Base-by-base conservation (phyloP, 2,888 invertebrate genomes). In the Abrostola triplasia region DNA sequence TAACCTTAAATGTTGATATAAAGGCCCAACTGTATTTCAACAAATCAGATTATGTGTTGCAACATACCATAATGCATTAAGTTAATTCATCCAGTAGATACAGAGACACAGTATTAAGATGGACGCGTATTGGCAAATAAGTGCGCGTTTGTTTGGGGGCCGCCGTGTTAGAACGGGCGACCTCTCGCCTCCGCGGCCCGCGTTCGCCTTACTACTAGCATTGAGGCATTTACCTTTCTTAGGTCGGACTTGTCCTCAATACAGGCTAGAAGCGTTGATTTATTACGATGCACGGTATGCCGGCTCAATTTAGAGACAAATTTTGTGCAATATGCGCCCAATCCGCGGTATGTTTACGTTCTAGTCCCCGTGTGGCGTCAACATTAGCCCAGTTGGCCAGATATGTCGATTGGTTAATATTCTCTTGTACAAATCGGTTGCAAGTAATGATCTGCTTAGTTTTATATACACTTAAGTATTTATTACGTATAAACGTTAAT, bases 151-250 rank as follows among this genome's bases (percentile, higher is more conserved):
- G 88, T 89, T 92, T 92, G 86, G 90, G 89, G 92, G 92, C 86
- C 90, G 85, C 85, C 88, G 84, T 83, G 87, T 88, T 91, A 90
- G 92, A 92, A 88, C 86, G 92, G 90, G 81, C 90, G 92, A 92
- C 92, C 93, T 93, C 93, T 89, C 89, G 91, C 87, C 88, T 88
- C 84, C 86, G 84, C 83, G 67, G 66, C 79, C 79, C 75, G 80
- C 86, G 84, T 84, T 86, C 86, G 84, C 82, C 80, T 76, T 84
- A 84, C 88, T 88, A 90, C 88, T 88, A 91, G 88, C 92, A 92
- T 92, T 92, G 91, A 92, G 85, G 92, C 89, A 91, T 92, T 92
- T 93, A 92, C 93, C 93, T 93, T 93, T 93, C 93, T 91, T 92
- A 92, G 93, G 90, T 92, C 88, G 87, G 87, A 87, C 88, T 88